Base-by-base conservation (phyloP, 2,113 vertebrate genomes). In the Malurus melanocephalus region DNA sequence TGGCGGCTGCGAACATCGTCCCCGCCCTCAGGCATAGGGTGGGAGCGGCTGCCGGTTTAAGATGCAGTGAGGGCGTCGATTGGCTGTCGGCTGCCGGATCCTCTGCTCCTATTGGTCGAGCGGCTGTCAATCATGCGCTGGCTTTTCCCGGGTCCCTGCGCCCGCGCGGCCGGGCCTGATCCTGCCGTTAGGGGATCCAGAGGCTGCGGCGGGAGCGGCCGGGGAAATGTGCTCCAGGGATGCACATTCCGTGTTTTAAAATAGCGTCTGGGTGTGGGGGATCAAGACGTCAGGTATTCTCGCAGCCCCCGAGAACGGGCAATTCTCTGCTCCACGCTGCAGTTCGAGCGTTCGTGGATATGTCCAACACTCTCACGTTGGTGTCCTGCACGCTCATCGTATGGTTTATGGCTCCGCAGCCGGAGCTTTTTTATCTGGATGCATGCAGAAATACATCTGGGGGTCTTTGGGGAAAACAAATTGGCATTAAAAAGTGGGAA, bases 331-430 rank as follows among this genome's bases (percentile, higher is more conserved):
- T 80, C 22, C 53, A 11, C 8, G 0, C 72, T 22, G 38, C 28
- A 9, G 24, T 76, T 53, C 33, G 7, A 46, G 13, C 10, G 8
- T 7, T n/a, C 12, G 1, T 7, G n/a, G 53, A 1, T 17, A 20
- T 33, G 46, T 46, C 38, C 23, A 17, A 14, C 19, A 28, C 13
- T 6, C 23, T 66, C 53, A 21, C 15, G 59, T 49, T 16, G 28
- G 1, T 15, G 28, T 26, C 40, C 43, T 5, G 17, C 26, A 16
- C 9, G 11, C 16, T 55, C 40, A 22, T 9, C n/a, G 24, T 35
- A 0, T 8, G 19, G 14, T 26, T 67, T 26, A 2, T 13, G 33
- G 26, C 67, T 45, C 55, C 1, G 0, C 28, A 28, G 21, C 7
- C 22, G 10, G n/a, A 40, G 38, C 22, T 60, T 13, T n/a, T 40